These are phyloP conservation scores for Rhagoletis zephyria DNA, from an alignment of 1,140 invertebrate genomes.

Conservation along the genomic window DNA sequence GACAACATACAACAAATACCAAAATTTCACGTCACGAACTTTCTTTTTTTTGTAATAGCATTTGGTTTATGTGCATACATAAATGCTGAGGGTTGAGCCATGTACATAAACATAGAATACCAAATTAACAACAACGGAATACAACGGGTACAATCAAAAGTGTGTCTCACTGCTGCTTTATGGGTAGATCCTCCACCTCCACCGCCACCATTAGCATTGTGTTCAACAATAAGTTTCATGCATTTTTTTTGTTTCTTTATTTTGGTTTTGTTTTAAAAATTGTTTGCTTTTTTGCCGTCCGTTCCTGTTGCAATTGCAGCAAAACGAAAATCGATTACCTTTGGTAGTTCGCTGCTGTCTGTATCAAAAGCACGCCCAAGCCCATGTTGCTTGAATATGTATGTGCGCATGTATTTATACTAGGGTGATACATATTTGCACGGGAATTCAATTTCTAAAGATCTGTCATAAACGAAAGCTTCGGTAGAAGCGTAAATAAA, in stretches of 20 bases:
- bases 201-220: conserved; percentile 3
- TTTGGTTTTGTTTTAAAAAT: background rate
- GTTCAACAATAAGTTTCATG: background rate
- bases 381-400: background rate
- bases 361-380: background rate
- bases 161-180: background rate
- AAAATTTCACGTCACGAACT: background rate
- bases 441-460: background rate
- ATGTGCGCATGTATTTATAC: background rate
- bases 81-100: conserved; percentile 4
- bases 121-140: background rate
- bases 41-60: background rate
- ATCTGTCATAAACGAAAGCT: no score
- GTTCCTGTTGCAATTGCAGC: background rate
- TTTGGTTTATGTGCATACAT: background rate
- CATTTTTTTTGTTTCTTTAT: background rate
- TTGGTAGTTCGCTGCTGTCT: background rate
- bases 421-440: background rate
- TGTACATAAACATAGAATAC: conserved; percentile 26
- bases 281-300: background rate
- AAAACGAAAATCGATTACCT: conserved; percentile 18
- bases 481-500: no score
- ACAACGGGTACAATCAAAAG: background rate
- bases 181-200: conserved; percentile 22
- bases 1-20: background rate